Percentiles rank a stretch among this genome's conserved stretches.
Evolutionary conservation across 2,888 invertebrate genomes (phyloP).

Genomic region (Sthenelais limicola): DNA sequence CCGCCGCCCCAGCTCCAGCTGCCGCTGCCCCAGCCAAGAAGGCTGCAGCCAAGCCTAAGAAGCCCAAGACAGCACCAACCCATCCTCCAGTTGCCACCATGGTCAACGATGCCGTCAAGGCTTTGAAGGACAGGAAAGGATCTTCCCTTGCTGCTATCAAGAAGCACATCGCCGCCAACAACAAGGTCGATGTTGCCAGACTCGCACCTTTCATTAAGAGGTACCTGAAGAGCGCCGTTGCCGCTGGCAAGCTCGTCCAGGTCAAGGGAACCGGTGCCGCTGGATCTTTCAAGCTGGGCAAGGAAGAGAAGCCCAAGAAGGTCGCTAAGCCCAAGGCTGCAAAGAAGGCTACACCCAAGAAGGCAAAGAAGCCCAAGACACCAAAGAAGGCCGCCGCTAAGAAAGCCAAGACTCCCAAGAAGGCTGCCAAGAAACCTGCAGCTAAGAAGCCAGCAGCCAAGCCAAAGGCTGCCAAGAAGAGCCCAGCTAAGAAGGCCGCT

Average conservation of each 20-base stretch:
- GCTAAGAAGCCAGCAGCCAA: no score
- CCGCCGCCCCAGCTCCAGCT: background rate
- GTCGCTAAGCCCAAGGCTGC: background rate
- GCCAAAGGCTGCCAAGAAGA: no score
- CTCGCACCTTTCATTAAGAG: conserved; percentile 39
- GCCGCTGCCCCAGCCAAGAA: conserved; percentile 7
- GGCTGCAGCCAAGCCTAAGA: conserved; percentile 37
- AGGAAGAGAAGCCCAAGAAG: conserved; percentile 27
- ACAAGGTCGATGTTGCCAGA: conserved; percentile 39
- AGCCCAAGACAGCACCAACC: conserved; percentile 23
- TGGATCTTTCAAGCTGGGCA: conserved; percentile 40
- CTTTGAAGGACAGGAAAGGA: conserved; percentile 33
- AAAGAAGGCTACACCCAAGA: conserved; percentile 57
- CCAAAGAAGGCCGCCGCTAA: conserved; percentile 31
- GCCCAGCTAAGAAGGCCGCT: conserved; percentile 26
- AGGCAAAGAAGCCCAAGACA: conserved; percentile 8
- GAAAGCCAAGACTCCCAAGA: conserved; percentile 37
- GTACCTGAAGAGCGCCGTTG: conserved; percentile 31
- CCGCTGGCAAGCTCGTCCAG: conserved; percentile 34
- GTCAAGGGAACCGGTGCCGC: conserved; percentile 39
- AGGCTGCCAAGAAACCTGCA: conserved; percentile 24
- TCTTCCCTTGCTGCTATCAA: conserved; percentile 42
- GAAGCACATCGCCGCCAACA: conserved; percentile 43
- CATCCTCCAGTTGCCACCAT: conserved; percentile 38
- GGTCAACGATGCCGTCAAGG: conserved; percentile 33